A percentile compares a stretch with the other conserved stretches of the same genome.
phyloP scores from a whole-genome alignment of 1,140 invertebrate species.

The Euura saliciscinereae region DNA sequence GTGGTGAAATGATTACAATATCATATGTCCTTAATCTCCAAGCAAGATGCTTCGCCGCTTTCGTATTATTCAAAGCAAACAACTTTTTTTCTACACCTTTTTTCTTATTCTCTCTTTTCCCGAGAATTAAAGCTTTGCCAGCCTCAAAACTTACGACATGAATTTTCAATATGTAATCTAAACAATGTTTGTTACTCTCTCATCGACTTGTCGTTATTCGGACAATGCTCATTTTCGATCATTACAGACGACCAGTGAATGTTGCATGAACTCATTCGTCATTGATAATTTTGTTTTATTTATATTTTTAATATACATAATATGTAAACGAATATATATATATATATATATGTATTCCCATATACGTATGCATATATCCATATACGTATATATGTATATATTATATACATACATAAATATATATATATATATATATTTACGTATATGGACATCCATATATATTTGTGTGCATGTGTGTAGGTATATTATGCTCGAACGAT shows the following conservation, averaged over 20 bases:
- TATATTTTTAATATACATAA: not conserved
- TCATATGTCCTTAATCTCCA: conserved; percentile 18
- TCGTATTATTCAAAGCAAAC: conserved; percentile 41
- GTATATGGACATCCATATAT: not conserved
- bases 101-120: conserved; percentile 9
- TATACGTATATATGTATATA: conserved; percentile 13
- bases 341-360: too few relatives aligned
- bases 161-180: conserved; percentile 30
- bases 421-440: conserved; percentile 11
- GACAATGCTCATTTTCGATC: not conserved
- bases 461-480: conserved; percentile 23
- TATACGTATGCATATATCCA: too few relatives aligned
- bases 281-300: not conserved
- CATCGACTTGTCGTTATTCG: conserved; percentile 17
- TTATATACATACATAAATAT: conserved; percentile 7
- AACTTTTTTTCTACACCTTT: not conserved
- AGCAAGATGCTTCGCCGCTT: conserved; percentile 48
- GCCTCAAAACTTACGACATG: conserved; percentile 33
- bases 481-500: conserved; percentile 10
- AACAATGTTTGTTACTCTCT: conserved; percentile 28
- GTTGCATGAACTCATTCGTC: not conserved
- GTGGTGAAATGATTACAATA: conserved; percentile 14
- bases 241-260: not conserved
- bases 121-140: conserved; percentile 38
- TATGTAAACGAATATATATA: too few relatives aligned